Conservation (phyloP, 2,797 vertebrate genomes). For the Tympanoctomys barrerae region DNA sequence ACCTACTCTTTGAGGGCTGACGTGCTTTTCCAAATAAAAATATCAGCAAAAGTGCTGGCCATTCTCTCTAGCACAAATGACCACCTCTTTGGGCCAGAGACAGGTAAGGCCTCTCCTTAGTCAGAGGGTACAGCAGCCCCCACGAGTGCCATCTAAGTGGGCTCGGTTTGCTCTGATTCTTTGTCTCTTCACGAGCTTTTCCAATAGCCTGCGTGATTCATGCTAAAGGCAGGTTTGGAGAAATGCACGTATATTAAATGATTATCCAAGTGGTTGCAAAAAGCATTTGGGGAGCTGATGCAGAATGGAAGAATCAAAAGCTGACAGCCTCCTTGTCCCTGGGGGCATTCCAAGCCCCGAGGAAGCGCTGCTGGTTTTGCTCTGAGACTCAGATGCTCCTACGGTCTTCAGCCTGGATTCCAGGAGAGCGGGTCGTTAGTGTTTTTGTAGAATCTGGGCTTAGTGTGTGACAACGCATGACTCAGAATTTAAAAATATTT, state of each 20-base stretch:
- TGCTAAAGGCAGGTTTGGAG: neutral
- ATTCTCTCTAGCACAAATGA: neutral
- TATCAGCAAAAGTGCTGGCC: neutral
- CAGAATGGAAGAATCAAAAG: neutral
- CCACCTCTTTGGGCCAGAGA: neutral
- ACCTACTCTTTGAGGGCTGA: neutral
- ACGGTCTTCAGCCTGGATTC: neutral
- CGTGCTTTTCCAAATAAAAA: neutral
- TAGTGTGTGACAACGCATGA: conserved; percentile 74
- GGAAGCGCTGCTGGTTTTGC: neutral
- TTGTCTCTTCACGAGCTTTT: neutral
- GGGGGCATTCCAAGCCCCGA: neutral
- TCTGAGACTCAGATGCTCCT: neutral
- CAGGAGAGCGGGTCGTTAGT: accelerated
- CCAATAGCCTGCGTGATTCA: neutral
- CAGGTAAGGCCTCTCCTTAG: neutral
- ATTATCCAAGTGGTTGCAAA: conserved; percentile 18
- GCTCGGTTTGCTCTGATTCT: neutral
- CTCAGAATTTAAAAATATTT: conserved; percentile 72
- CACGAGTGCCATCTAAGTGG: accelerated
- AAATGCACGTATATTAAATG: neutral
- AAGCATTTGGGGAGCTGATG: neutral
- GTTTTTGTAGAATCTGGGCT: neutral
- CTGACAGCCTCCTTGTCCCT: neutral
- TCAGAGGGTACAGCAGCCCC: accelerated